These are phyloP conservation scores for Chionodraco myersi DNA, from an alignment of 2,113 vertebrate genomes.

Conservation along the genomic window DNA sequence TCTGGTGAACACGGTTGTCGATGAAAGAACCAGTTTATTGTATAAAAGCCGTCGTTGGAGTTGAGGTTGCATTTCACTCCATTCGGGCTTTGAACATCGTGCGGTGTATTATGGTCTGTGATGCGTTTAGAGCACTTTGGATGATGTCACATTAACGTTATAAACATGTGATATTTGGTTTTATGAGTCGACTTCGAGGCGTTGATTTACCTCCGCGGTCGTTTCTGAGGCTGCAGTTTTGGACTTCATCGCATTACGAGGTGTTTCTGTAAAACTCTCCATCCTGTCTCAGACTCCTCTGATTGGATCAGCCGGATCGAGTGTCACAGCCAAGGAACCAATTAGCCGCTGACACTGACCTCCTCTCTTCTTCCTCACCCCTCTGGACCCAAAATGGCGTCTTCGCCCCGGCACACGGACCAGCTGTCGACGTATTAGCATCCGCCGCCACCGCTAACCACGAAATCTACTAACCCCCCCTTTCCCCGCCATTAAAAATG, in stretches of 20 bases:
- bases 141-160: not conserved
- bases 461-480: constrained; percentile 58
- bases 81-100: not conserved
- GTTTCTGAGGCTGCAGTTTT: constrained; percentile 2
- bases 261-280: constrained; percentile 34
- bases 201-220: constrained; percentile 12
- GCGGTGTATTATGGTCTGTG: not conserved
- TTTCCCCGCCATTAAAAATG: constrained; percentile 91
- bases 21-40: no score
- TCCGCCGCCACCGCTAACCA: constrained; percentile 91
- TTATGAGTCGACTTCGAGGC: not conserved
- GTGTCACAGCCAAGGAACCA: constrained; percentile 84
- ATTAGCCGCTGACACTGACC: constrained; percentile 91
- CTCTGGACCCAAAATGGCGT: constrained; percentile 84
- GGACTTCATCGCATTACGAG: constrained; percentile 28
- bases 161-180: not conserved
- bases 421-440: constrained; percentile 95
- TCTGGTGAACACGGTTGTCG: not conserved
- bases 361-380: constrained; percentile 85
- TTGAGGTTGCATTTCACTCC: not conserved
- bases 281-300: constrained; percentile 76
- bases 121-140: not conserved
- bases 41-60: no score
- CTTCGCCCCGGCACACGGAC: constrained; percentile 88
- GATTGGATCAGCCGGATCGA: constrained; percentile 82